A percentile compares a stretch with the other conserved stretches of the same genome.
Evolutionary conservation across 2,113 vertebrate species (phyloP).

Genomic region (Phyllopteryx taeniolatus): DNA sequence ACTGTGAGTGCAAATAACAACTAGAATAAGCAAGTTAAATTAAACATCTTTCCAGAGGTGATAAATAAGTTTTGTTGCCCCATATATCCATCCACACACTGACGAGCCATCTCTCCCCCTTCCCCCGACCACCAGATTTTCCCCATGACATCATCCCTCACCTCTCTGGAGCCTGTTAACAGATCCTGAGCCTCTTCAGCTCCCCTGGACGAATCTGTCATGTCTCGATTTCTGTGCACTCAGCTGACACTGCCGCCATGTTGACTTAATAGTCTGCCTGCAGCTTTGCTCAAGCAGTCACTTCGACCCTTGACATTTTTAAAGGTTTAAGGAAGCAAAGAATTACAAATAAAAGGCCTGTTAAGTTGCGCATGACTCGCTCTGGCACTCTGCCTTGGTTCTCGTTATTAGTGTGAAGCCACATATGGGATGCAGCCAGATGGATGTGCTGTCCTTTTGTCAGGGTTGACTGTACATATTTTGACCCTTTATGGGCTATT

Average conservation of each 20-base stretch:
- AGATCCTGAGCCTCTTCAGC: constrained; percentile 7
- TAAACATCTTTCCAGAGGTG: constrained; percentile 2
- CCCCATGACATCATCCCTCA: constrained; percentile 56
- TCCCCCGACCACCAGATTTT: constrained; percentile 17
- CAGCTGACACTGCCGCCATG: constrained; percentile 31
- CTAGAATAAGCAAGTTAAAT: background rate
- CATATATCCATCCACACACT: constrained; percentile 26
- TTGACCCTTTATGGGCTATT: background rate
- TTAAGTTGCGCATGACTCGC: constrained; percentile 30
- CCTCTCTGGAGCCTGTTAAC: constrained; percentile 41
- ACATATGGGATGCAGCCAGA: constrained; percentile 14
- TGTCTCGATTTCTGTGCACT: constrained; percentile 11
- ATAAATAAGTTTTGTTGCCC: constrained; percentile 7
- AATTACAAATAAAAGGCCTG: constrained; percentile 50
- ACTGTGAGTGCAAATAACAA: background rate
- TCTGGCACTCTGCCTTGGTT: constrained; percentile 4
- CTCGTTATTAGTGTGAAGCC: constrained; percentile 21
- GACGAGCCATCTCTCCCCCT: constrained; percentile 1
- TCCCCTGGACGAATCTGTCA: constrained; percentile 18
- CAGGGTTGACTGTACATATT: constrained; percentile 13
- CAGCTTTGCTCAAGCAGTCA: constrained; percentile 30
- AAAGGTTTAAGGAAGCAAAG: constrained; percentile 50
- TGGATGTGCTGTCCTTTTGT: constrained; percentile 11
- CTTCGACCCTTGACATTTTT: constrained; percentile 55
- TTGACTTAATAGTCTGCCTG: constrained; percentile 43